Base-by-base conservation (phyloP, 2,888 invertebrate genomes). In the Piscicola geometra region DNA sequence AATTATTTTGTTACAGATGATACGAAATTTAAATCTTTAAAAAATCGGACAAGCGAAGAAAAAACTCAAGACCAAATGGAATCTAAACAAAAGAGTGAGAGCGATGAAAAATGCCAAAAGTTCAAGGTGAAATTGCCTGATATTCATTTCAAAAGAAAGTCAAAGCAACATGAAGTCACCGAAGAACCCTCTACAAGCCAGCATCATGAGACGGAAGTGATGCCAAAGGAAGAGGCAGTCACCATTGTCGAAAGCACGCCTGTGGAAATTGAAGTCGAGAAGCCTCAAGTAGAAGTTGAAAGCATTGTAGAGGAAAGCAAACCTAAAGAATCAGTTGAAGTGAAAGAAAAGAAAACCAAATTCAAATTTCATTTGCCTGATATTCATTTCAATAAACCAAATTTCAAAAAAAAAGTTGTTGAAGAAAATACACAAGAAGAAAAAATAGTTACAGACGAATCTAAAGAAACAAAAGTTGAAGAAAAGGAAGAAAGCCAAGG, bases 331-430 rank as follows among this genome's bases (percentile, higher is more conserved):
- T 28, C 33, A 28, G 64, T 33, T 33, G 36, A 28, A 35, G 35
- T 18, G 15, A 35, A 64, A 21, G 73, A 64, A 18, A 33, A 32
- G 64, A 28, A n/a, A 32, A n/a, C 25, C 18, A 73, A 73, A 60
- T 64, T 73, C n/a, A 73, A 73, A 35, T 36, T 73, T 32, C 32
- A 56, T 21, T 28, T 73, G 1, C 73, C 73, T 15, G 30, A 52
- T 41, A 41, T 70, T n/a, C 41, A 35, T 35, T 25, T 73, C 15
- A 36, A 50, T 18, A 52, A 41, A 35, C 73, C 73, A 3, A 47
- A n/a, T 21, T 56, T 56, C 25, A 56, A 56, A 5, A 56, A 56
- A 56, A 25, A 5, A 15, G n/a, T 5, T 21, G 12, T n/a, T 5
- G 12, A 56, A 25, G 60, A 56, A 25, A 56, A 21, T 21, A 5